Conservation (phyloP, 2,888 invertebrate genomes). For the Oxystoma pomonae region DNA sequence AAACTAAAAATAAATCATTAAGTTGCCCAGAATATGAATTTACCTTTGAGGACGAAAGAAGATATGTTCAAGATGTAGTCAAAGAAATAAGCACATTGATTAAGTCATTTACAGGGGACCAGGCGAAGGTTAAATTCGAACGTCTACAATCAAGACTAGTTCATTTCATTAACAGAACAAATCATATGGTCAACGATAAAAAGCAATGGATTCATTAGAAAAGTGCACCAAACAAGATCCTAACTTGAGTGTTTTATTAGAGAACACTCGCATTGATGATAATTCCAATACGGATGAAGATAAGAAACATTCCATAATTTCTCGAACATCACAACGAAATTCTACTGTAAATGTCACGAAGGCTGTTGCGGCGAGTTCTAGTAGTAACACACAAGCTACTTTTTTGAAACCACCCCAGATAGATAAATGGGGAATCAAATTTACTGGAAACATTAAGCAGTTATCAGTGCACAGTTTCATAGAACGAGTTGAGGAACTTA, state of each 20-base stretch:
- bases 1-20: too few relatives aligned
- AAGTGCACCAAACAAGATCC: neutral
- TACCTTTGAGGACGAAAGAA: slow-evolving; percentile 2
- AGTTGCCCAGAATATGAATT: too few relatives aligned
- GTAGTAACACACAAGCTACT: neutral
- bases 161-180: slow-evolving; percentile 1
- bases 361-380: neutral
- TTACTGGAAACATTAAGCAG: slow-evolving; percentile 1
- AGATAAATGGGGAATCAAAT: slow-evolving; percentile 6
- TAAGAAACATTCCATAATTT: neutral
- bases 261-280: neutral
- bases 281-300: neutral
- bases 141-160: slow-evolving; percentile 1
- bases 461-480: slow-evolving; percentile 10
- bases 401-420: neutral
- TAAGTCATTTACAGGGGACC: neutral
- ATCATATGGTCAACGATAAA: neutral
- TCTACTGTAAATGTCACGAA: neutral
- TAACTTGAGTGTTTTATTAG: neutral
- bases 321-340: neutral
- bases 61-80: neutral
- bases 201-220: neutral
- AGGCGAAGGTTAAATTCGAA: slow-evolving; percentile 7
- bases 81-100: neutral
- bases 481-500: slow-evolving; percentile 6